These are phyloP conservation scores for Ophraella communa DNA, from an alignment of 2,888 invertebrate species.

Conservation along the genomic window DNA sequence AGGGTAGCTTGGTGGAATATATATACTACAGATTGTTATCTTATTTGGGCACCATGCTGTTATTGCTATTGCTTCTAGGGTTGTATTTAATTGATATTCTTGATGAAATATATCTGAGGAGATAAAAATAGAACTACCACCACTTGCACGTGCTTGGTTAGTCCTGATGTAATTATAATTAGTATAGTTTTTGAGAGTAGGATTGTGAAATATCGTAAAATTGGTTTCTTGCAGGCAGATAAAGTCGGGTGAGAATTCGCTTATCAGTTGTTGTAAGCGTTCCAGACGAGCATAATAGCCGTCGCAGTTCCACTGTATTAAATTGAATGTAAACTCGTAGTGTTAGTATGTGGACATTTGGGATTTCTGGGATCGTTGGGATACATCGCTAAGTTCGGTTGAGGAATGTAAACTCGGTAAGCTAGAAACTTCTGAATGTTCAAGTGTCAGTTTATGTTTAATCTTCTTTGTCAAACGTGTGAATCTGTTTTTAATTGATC, in stretches of 20 bases:
- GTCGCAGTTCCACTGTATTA: slow-evolving; percentile 17
- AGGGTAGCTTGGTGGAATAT: background rate
- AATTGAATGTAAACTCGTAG: background rate
- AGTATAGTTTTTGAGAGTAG: slow-evolving; percentile 1
- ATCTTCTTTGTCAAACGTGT: too few species aligned
- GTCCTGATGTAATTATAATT: slow-evolving; percentile 3
- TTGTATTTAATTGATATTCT: background rate
- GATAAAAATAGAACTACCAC: background rate
- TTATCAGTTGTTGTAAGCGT: background rate
- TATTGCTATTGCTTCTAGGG: background rate
- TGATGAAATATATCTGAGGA: background rate
- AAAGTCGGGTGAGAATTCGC: background rate
- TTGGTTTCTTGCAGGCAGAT: slow-evolving; percentile 12
- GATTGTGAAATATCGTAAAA: slow-evolving; percentile 6
- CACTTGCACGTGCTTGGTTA: background rate
- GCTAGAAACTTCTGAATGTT: too few species aligned
- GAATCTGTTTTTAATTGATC: too few species aligned
- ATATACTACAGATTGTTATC: slow-evolving; percentile 1
- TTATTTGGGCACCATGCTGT: background rate
- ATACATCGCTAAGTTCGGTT: too few species aligned
- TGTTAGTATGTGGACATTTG: too few species aligned
- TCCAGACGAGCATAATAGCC: slow-evolving; percentile 9
- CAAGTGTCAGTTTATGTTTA: too few species aligned
- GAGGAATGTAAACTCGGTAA: too few species aligned
- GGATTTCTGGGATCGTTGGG: too few species aligned